phyloP scores from a whole-genome alignment of 2,888 invertebrate genomes.

The Seira sanloemensis region DNA sequence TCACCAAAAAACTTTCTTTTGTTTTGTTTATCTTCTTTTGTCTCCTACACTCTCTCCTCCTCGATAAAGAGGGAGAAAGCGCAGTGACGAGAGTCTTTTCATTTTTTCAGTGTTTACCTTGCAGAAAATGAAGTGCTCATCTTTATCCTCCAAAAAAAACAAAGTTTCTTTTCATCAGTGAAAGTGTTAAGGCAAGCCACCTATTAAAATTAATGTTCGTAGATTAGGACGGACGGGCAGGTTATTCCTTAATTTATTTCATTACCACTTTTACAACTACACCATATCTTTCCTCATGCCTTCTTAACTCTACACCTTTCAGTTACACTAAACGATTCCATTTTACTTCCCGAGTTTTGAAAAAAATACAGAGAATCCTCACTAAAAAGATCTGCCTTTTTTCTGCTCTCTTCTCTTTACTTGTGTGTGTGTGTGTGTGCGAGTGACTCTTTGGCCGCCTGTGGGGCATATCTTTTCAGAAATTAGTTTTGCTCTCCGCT shows the following conservation, averaged over 20 bases:
- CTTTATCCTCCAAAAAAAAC: background rate
- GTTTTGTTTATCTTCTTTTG: background rate
- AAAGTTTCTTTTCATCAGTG: background rate
- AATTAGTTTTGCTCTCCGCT: no score
- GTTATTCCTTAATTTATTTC: constrained; percentile 47
- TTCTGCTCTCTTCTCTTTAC: no score
- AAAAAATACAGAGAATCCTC: background rate
- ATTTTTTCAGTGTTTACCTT: background rate
- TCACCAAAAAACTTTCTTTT: background rate
- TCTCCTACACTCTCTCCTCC: no score
- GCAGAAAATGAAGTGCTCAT: background rate
- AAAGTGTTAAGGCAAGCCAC: background rate
- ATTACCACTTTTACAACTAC: constrained; percentile 8
- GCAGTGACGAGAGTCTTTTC: background rate
- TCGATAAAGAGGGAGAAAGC: constrained; percentile 8
- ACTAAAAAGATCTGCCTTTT: no score
- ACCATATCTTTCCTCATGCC: background rate
- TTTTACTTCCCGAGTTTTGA: background rate
- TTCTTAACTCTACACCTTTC: background rate
- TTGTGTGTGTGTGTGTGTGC: no score
- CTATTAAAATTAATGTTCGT: constrained; percentile 43
- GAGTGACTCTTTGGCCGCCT: no score
- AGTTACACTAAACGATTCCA: background rate
- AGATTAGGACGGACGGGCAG: constrained; percentile 36
- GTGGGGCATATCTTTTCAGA: no score